Conservation (phyloP, 2,113 vertebrate genomes). For the Cyanoliseus patagonus region DNA sequence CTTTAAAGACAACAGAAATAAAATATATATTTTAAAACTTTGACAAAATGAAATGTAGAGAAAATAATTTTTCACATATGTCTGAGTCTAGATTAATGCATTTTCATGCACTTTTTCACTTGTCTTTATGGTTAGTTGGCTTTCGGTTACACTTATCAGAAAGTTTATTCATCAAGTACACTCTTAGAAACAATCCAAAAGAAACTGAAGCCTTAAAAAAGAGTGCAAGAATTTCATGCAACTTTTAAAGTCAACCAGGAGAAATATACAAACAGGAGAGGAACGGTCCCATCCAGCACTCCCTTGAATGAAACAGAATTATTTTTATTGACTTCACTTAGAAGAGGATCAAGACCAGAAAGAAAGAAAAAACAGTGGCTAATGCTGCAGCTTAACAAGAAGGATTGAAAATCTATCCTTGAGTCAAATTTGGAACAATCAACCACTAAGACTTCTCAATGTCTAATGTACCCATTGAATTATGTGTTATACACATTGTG, state of each 20-base stretch:
- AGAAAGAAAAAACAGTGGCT: neutral
- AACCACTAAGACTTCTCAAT: neutral
- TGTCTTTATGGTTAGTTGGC: neutral
- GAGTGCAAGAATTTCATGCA: neutral
- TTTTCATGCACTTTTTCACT: neutral
- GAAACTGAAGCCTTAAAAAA: neutral
- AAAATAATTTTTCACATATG: neutral
- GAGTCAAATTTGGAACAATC: neutral
- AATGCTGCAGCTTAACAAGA: neutral
- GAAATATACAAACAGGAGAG: neutral
- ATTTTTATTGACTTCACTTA: neutral
- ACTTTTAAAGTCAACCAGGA: neutral
- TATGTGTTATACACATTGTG: neutral
- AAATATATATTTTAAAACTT: neutral
- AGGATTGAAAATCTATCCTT: neutral
- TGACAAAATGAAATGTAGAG: neutral
- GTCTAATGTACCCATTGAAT: neutral
- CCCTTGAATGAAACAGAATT: neutral
- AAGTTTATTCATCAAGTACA: neutral
- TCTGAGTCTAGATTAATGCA: neutral
- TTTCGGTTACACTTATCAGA: slow-evolving; percentile 7
- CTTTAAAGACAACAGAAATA: neutral
- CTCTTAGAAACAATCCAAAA: neutral
- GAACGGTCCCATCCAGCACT: neutral
- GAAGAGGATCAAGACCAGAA: neutral